These are phyloP conservation scores for Tetrapedia diversipes DNA, from an alignment of 2,888 invertebrate genomes.

Conservation along the genomic window DNA sequence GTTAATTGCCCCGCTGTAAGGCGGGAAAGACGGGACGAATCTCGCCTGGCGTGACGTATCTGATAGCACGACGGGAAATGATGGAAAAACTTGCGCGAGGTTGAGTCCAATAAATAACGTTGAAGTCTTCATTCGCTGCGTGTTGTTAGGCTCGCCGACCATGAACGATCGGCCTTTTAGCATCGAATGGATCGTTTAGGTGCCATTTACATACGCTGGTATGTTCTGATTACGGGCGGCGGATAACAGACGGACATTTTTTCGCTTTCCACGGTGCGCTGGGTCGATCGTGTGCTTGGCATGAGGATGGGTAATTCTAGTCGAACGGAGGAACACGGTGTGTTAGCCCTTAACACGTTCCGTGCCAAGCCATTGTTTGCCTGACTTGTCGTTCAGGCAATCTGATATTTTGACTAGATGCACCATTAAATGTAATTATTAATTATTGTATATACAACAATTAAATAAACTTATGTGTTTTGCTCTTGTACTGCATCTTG, in stretches of 20 bases:
- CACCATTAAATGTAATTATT: too few relatives aligned
- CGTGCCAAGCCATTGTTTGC: too few relatives aligned
- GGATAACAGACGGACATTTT: background rate
- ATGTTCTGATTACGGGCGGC: constrained; percentile 11
- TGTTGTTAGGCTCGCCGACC: background rate
- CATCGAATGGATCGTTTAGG: background rate
- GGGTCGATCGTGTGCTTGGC: background rate
- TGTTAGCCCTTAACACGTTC: too few relatives aligned
- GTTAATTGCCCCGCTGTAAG: constrained; percentile 50
- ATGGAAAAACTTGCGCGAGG: constrained; percentile 20
- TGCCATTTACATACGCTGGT: background rate
- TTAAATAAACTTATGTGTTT: too few relatives aligned
- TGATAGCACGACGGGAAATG: constrained; percentile 15
- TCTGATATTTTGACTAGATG: too few relatives aligned
- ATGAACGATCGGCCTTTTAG: background rate
- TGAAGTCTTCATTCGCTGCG: background rate
- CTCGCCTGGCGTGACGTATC: constrained; percentile 43
- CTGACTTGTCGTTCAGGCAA: too few relatives aligned
- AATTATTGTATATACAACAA: too few relatives aligned
- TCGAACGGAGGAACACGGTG: too few relatives aligned
- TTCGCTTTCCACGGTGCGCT: background rate
- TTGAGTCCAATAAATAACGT: constrained; percentile 4
- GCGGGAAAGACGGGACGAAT: constrained; percentile 26
- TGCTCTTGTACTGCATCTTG: too few relatives aligned
- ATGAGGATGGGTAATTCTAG: too few relatives aligned